Conservation (phyloP, 2,113 vertebrate species). For the Plecturocebus donacophilus region DNA sequence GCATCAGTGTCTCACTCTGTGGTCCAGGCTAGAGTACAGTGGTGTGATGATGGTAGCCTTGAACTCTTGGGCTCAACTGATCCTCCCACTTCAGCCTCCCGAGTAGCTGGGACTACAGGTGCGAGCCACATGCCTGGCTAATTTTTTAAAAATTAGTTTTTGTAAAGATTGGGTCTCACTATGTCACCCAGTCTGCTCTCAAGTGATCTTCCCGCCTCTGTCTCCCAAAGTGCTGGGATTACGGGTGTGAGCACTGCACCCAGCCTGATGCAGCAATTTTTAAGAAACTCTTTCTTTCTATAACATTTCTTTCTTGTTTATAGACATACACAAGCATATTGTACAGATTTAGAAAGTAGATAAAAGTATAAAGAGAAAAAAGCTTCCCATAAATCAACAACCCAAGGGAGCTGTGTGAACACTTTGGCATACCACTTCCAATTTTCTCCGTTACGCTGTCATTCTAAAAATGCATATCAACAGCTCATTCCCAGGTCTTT, state of each 20-base stretch:
- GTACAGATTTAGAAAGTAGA: background rate
- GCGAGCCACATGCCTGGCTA: too few relatives aligned
- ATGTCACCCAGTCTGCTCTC: too few relatives aligned
- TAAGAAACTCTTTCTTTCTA: background rate
- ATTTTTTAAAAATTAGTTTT: too few relatives aligned
- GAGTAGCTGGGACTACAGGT: too few relatives aligned
- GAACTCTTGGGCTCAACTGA: too few relatives aligned
- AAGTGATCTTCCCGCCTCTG: too few relatives aligned
- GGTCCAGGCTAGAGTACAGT: background rate
- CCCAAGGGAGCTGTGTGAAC: background rate
- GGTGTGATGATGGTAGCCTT: too few relatives aligned
- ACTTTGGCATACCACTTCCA: background rate
- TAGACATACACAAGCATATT: background rate
- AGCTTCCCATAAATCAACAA: background rate
- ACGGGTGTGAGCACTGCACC: too few relatives aligned
- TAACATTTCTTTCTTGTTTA: background rate
- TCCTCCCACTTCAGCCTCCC: too few relatives aligned
- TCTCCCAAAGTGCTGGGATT: too few relatives aligned
- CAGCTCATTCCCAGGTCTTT: background rate
- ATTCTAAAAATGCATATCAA: background rate
- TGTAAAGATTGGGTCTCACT: too few relatives aligned
- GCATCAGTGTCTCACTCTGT: too few relatives aligned
- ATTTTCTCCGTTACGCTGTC: background rate
- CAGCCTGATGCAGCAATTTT: background rate
- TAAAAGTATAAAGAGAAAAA: background rate